Percentiles rank a stretch among this genome's conserved stretches.
These are phyloP conservation scores for Cotesia chilonis DNA, from an alignment of 1,140 invertebrate species.

Conservation along the genomic window DNA sequence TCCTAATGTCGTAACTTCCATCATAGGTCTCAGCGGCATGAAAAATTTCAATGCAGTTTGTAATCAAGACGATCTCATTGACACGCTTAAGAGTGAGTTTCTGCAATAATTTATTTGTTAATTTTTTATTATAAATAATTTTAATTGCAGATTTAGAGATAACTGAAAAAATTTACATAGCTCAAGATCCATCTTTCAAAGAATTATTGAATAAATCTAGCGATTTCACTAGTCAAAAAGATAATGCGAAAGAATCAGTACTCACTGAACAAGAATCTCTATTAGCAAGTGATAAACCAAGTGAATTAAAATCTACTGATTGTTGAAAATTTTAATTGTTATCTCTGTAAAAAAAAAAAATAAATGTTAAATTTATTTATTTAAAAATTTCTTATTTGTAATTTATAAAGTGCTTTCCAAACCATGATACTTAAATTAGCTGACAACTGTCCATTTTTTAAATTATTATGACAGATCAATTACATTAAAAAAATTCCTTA, in stretches of 20 bases:
- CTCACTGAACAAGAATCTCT: constrained; percentile 26
- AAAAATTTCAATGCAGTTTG: constrained; percentile 50
- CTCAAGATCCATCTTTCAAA: constrained; percentile 28
- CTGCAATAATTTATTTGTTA: constrained; percentile 23
- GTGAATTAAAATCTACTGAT: neutral
- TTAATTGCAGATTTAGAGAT: constrained; percentile 31
- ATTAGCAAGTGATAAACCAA: neutral
- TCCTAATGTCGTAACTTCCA: constrained; percentile 41
- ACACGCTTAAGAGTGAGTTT: constrained; percentile 39
- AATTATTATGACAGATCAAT: no score
- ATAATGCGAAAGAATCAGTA: neutral
- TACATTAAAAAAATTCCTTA: no score
- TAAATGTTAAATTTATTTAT: neutral
- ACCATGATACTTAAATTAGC: no score
- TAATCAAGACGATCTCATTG: constrained; percentile 44
- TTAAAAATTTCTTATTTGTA: no score
- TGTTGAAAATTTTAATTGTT: neutral
- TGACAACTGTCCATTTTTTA: no score
- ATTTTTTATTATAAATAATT: constrained; percentile 11
- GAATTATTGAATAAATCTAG: constrained; percentile 1
- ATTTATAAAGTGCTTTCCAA: no score
- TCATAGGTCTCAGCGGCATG: constrained; percentile 42
- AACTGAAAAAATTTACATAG: constrained; percentile 24
- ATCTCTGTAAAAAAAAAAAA: neutral
- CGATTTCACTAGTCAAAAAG: neutral